These are phyloP conservation scores for Limnephilus rhombicus DNA, from an alignment of 2,888 invertebrate species.

Conservation along the genomic window DNA sequence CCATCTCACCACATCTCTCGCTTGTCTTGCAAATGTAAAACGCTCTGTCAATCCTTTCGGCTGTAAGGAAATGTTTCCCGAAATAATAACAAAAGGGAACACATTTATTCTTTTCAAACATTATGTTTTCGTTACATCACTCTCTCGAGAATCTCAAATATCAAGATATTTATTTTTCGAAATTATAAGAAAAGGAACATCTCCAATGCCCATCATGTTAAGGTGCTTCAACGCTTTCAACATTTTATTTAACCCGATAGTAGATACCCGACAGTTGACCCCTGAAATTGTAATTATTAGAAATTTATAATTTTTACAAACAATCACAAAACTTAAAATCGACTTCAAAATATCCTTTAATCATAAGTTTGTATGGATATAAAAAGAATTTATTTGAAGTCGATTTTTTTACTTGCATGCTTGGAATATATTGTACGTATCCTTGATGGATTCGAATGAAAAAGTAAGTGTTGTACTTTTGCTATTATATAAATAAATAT, in stretches of 20 bases:
- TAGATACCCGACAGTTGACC: no score
- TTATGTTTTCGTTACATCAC: not conserved
- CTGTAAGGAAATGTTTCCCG: not conserved
- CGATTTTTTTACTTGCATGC: no score
- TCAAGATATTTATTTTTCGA: not conserved
- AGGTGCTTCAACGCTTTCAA: not conserved
- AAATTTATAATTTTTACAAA: no score
- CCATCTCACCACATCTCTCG: slow-evolving; percentile 35
- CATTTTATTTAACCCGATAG: not conserved
- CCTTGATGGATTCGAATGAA: no score
- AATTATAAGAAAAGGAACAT: not conserved
- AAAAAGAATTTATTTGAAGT: no score
- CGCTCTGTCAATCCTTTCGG: slow-evolving; percentile 24
- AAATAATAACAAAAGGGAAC: not conserved
- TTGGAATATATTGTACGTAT: no score
- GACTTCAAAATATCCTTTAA: no score
- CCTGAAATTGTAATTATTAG: no score
- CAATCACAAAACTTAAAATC: no score
- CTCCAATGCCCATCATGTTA: not conserved
- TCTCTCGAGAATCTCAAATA: not conserved
- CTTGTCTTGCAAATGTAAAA: slow-evolving; percentile 26
- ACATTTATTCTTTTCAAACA: not conserved
- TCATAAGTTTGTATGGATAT: no score
- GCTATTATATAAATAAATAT: no score
- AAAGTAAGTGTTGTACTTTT: no score